These are phyloP conservation scores for Tricholauxania praeusta DNA, from an alignment of 2,888 invertebrate species.

Conservation along the genomic window DNA sequence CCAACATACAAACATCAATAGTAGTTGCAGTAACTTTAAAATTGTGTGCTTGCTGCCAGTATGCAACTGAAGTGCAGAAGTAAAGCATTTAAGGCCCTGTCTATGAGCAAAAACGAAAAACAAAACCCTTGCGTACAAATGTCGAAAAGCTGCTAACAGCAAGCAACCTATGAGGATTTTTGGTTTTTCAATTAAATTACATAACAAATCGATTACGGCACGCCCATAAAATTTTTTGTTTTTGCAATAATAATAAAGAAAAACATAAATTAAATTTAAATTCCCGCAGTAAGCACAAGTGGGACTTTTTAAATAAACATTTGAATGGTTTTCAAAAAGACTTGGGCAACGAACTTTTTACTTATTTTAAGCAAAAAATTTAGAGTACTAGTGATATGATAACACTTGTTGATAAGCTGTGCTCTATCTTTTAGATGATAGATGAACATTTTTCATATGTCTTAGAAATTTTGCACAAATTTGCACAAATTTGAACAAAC, in stretches of 20 bases:
- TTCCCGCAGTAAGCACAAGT: slow-evolving; percentile 34
- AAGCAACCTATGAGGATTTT: background rate
- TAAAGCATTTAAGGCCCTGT: slow-evolving; percentile 35
- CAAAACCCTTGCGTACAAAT: slow-evolving; percentile 39
- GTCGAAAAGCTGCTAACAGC: slow-evolving; percentile 6
- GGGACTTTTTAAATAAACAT: slow-evolving; percentile 32
- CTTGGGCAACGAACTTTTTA: too few species aligned
- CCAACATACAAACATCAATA: slow-evolving; percentile 27
- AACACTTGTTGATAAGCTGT: too few species aligned
- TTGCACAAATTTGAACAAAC: too few species aligned
- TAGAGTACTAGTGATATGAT: too few species aligned
- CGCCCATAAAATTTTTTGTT: slow-evolving; percentile 48
- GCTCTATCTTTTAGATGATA: too few species aligned
- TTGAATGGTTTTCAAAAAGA: too few species aligned
- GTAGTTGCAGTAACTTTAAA: background rate
- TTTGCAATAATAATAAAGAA: slow-evolving; percentile 32
- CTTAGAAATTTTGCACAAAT: too few species aligned
- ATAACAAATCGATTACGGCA: slow-evolving; percentile 64
- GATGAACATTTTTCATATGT: too few species aligned
- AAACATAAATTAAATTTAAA: slow-evolving; percentile 43
- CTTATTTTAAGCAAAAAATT: too few species aligned
- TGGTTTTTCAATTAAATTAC: slow-evolving; percentile 62
- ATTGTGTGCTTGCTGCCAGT: slow-evolving; percentile 11
- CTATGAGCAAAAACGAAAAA: slow-evolving; percentile 33
- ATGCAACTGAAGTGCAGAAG: slow-evolving; percentile 41